A percentile compares a stretch with the other conserved stretches of the same genome.
Conservation (phyloP, 2,113 vertebrate genomes). For the Otus sunia region DNA sequence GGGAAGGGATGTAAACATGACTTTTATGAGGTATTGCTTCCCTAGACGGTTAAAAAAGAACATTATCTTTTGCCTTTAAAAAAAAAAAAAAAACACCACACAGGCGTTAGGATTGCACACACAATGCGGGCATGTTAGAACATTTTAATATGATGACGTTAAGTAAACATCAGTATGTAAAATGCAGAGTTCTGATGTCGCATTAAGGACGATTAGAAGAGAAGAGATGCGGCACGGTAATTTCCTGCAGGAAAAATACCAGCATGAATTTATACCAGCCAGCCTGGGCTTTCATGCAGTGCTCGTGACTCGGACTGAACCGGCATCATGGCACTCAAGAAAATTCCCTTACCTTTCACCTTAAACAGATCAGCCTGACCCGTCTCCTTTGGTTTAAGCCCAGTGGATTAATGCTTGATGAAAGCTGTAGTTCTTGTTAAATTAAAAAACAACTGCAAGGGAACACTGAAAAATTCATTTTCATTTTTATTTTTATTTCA, state of each 20-base stretch:
- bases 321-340: neutral
- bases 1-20: neutral
- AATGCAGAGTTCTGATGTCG: neutral
- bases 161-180: rapidly evolving
- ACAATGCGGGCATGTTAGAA: rapidly evolving
- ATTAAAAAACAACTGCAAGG: neutral
- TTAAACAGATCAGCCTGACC: neutral
- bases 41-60: neutral
- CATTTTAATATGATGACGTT: rapidly evolving
- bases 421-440: neutral
- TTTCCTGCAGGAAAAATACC: neutral
- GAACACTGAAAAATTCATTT: neutral
- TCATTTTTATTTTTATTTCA: neutral
- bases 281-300: neutral
- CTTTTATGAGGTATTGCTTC: neutral
- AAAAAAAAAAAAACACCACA: neutral
- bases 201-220: neutral
- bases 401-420: neutral
- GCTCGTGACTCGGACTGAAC: neutral
- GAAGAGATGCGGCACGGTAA: neutral
- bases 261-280: neutral
- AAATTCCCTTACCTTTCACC: neutral
- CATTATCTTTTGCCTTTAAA: neutral
- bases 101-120: neutral
- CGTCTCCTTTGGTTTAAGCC: neutral